Evolutionary conservation across 2,888 invertebrate species (phyloP), one percentile per base, ranked within the genome.

Genomic region (Scaptomyza cyrtandrae): DNA sequence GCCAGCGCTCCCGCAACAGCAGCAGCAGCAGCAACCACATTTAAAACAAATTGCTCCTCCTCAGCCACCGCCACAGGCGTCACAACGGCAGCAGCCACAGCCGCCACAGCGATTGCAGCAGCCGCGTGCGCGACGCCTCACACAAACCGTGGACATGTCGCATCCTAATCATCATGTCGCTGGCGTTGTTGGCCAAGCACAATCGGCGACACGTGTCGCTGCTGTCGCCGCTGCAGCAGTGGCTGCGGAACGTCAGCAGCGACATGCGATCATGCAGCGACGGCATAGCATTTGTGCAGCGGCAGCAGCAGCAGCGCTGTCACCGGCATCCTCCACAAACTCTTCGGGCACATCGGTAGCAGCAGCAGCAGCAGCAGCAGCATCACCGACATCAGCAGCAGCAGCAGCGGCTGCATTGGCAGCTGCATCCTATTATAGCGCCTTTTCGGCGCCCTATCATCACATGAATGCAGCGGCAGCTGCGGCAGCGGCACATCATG

Each of bases 361-460:
- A 5, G 86, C 80, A 27, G 86, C 88, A 5, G 86, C 80, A 2
- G 86, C 88, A 5, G 86, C 80, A 27, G 86, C 88, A 5, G 86
- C 80, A 27, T 71, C 83, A 49, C 77, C 73, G 27, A 66, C 46
- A 13, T 75, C 76, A 7, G 64, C 79, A 13, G 83, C 78, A n/a
- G 86, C 78, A n/a, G 86, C 89, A 39, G 88, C 91, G 1, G 88
- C 86, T 4, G 90, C 90, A 0, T 44, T 90, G 35, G 82, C 83
- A 1, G 86, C 87, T 7, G 86, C 80, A 35, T 72, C 83, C 53
- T 82, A 88, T 19, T 88, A 85, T 19, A 83, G 83, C 37, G 78
- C 88, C 43, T 86, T 88, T 19, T 60, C 85, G 7, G 78, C 88
- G 14, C 87, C 88, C n/a, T 84, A 88, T 59, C 84, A 84, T 61